Evolutionary conservation across 2,113 vertebrate genomes (phyloP), one percentile per base, ranked within the genome.

Genomic region (Channa maculata): DNA sequence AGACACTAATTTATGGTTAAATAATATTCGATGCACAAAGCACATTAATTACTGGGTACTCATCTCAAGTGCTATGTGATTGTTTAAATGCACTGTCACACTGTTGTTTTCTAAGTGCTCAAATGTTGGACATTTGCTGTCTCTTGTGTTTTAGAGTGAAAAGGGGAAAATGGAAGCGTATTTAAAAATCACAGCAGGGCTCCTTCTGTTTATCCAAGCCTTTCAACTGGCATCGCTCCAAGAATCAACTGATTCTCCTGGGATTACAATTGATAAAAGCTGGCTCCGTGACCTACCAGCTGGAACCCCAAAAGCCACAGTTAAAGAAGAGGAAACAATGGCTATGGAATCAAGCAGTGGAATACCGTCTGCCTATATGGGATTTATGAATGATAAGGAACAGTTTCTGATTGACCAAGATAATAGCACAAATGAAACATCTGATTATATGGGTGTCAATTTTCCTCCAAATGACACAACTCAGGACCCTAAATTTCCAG

Each of bases 151-250:
- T 68, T 71, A 88, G 84, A 85, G 65, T 54, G 3, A 76, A 50
- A 49, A 50, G 13, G 24, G 10, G 34, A 62, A 67, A 33, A 94
- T 94, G 93, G 77, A 67, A 50, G 13, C 43, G 49, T 50, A 46
- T 65, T 63, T 90, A 24, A 86, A 69, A 59, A 51, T 85, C 70
- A 74, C 75, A 36, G 55, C 65, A 1, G 48, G 53, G 13, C 36
- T 93, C 36, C 51, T 93, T 5, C 55, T 94, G 62, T 77, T 89
- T 10, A 52, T 90, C 36, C 92, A 93, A 13, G 48, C 46, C 7
- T 57, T 88, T 9, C 79, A 82, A 24, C 41, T 50, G 41, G 86
- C 65, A 52, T 59, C 36, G 7, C 67, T 77, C 11, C 85, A 88
- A 58, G 2, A 58, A 0, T 12, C 90, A 33, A 86, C 89, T 0